These are phyloP conservation scores for Chionomys nivalis DNA, from an alignment of 2,113 vertebrate species.

Conservation along the genomic window DNA sequence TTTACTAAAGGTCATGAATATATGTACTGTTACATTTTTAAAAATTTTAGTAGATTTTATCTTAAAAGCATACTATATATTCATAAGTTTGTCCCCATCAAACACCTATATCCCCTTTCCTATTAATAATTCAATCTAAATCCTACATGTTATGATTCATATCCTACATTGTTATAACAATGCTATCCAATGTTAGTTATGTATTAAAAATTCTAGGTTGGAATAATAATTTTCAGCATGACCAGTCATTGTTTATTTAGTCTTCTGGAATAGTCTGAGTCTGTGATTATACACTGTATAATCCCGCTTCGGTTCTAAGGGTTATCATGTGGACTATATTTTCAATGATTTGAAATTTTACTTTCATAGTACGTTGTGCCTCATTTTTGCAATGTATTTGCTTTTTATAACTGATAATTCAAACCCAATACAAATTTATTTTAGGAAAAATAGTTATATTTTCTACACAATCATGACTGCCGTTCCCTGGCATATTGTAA, in stretches of 20 bases:
- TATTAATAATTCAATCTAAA: not conserved
- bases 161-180: not conserved
- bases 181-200: not conserved
- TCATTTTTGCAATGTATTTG: not conserved
- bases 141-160: not conserved
- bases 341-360: not conserved
- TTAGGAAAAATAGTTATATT: not conserved
- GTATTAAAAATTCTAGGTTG: not conserved
- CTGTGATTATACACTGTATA: not conserved
- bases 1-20: not conserved
- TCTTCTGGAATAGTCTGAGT: not conserved
- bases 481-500: not conserved
- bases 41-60: not conserved
- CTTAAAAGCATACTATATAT: not conserved
- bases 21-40: not conserved
- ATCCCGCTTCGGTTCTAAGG: not conserved
- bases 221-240: not conserved
- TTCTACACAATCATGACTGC: not conserved
- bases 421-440: not conserved
- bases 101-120: not conserved
- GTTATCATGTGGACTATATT: not conserved
- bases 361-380: not conserved
- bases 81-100: not conserved
- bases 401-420: not conserved
- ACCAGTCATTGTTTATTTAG: not conserved